phyloP scores from a whole-genome alignment of 2,113 vertebrate genomes.

The Lycaon pictus region DNA sequence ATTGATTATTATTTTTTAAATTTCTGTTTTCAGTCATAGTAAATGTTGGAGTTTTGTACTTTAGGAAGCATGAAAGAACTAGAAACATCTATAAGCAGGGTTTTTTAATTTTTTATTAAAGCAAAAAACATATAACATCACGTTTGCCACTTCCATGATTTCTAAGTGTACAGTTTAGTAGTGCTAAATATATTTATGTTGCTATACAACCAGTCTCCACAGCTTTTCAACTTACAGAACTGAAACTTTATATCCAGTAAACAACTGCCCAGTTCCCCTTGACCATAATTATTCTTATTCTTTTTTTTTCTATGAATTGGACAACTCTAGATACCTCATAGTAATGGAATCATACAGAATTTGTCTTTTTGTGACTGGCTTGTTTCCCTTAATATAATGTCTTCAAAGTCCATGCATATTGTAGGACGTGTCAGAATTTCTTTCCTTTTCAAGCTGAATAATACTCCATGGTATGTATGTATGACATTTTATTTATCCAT shows the following conservation, averaged over 20 bases:
- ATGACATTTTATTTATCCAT: neutral
- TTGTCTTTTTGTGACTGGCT: neutral
- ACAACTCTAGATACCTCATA: neutral
- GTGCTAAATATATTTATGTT: neutral
- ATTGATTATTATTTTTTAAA: neutral
- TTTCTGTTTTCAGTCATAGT: neutral
- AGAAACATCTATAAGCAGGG: neutral
- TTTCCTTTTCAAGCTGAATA: neutral
- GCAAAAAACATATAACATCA: neutral
- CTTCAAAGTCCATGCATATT: neutral
- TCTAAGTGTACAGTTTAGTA: neutral
- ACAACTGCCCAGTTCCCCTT: too few species aligned
- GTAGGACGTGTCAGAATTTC: neutral
- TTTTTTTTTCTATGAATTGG: neutral
- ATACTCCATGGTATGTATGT: neutral
- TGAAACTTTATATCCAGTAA: neutral
- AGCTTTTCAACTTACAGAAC: neutral
- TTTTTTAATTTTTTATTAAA: conserved; percentile 11
- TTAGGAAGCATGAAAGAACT: neutral
- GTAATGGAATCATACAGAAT: neutral
- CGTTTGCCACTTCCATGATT: neutral
- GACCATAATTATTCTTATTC: too few species aligned
- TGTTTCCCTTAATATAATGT: neutral
- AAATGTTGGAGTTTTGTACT: neutral
- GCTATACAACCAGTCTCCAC: neutral